phyloP scores from a whole-genome alignment of 2,113 vertebrate genomes.

The Microtus pennsylvanicus region DNA sequence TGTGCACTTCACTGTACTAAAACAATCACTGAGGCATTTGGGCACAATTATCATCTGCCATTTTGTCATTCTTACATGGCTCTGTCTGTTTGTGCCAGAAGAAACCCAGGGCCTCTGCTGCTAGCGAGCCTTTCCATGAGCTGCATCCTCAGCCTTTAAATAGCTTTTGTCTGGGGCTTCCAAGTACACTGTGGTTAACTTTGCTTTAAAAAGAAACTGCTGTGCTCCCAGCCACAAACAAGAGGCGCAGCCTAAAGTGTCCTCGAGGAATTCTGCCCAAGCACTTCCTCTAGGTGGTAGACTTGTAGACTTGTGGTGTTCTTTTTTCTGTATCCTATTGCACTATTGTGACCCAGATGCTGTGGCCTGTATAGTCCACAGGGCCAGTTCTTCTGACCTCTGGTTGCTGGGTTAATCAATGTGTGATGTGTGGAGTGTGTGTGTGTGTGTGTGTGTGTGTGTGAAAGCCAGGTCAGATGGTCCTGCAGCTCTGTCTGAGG shows the following conservation, averaged over 20 bases:
- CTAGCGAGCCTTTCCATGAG: background rate
- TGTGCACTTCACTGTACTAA: background rate
- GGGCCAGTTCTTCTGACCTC: background rate
- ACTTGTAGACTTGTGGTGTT: background rate
- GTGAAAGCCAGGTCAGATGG: background rate
- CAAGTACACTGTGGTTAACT: background rate
- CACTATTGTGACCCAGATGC: background rate
- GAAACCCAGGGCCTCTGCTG: background rate
- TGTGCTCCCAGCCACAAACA: background rate
- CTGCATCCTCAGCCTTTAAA: background rate
- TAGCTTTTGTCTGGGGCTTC: constrained; percentile 16
- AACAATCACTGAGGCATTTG: constrained; percentile 15
- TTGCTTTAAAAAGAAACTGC: constrained; percentile 37
- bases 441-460: background rate
- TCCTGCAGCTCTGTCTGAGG: background rate
- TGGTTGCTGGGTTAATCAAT: background rate
- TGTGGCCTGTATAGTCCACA: background rate
- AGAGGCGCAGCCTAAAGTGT: background rate
- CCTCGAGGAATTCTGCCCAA: background rate
- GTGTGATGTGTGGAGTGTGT: background rate
- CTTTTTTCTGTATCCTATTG: background rate
- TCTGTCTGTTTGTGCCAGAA: background rate
- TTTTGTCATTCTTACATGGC: background rate
- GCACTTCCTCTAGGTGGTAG: background rate
- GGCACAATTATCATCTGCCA: background rate